Conservation (phyloP, 2,888 invertebrate species). For the Parnassius apollo region DNA sequence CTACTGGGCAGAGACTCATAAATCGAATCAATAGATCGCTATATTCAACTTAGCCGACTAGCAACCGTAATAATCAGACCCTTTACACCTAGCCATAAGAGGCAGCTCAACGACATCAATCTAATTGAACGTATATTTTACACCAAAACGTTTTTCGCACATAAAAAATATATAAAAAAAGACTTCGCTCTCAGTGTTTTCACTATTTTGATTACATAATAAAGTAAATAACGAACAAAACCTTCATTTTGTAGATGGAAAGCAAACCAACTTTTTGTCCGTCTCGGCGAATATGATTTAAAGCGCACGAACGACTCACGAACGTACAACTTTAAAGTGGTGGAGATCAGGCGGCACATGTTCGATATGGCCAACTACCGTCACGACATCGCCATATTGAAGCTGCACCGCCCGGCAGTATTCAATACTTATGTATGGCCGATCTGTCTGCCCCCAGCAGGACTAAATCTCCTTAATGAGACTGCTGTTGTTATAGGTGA, state of each 20-base stretch:
- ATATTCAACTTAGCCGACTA: too few species aligned
- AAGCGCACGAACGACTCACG: conserved; percentile 84
- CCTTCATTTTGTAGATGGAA: conserved; percentile 65
- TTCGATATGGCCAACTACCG: conserved; percentile 85
- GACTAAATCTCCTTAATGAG: conserved; percentile 81
- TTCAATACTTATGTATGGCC: conserved; percentile 92
- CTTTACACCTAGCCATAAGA: too few species aligned
- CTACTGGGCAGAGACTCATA: too few species aligned
- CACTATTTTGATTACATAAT: too few species aligned
- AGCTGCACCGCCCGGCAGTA: conserved; percentile 82
- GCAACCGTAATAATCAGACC: too few species aligned
- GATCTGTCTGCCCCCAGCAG: conserved; percentile 88
- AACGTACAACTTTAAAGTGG: conserved; percentile 85
- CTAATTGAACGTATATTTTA: too few species aligned
- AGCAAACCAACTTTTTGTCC: conserved; percentile 83
- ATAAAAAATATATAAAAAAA: too few species aligned
- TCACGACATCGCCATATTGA: conserved; percentile 89
- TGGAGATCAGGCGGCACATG: conserved; percentile 84
- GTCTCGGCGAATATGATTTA: conserved; percentile 92
- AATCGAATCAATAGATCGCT: too few species aligned
- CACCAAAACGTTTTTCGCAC: too few species aligned
- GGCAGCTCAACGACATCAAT: too few species aligned
- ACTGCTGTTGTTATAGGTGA: conserved; percentile 69
- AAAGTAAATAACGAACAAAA: too few species aligned
- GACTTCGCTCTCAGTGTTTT: too few species aligned